Conservation (phyloP, 2,113 vertebrate genomes). For the Drymodes brunneopygia region DNA sequence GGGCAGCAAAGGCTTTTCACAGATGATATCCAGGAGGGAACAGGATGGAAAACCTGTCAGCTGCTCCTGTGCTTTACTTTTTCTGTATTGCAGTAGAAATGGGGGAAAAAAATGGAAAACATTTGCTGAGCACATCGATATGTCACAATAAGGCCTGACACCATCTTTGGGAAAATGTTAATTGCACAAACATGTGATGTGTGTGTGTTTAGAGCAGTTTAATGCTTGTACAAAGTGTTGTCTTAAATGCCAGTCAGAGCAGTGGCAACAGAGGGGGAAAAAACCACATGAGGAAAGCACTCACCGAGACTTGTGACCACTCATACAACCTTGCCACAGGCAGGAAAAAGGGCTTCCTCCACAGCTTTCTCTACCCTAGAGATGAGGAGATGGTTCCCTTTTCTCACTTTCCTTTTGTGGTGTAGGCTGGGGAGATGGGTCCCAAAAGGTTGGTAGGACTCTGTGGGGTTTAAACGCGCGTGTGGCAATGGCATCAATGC, state of each 20-base stretch:
- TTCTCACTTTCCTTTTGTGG: neutral
- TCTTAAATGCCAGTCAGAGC: neutral
- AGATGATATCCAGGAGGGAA: neutral
- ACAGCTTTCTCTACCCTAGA: neutral
- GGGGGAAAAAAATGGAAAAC: accelerated
- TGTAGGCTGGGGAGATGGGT: neutral
- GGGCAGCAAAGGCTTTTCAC: neutral
- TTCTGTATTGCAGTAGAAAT: neutral
- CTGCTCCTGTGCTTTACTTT: neutral
- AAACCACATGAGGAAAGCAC: neutral
- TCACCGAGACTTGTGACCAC: neutral
- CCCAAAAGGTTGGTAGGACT: neutral
- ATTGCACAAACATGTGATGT: neutral
- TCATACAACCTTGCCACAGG: neutral
- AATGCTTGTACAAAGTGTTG: neutral
- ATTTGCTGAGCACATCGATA: neutral
- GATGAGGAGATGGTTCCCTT: neutral
- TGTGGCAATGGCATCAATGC: accelerated
- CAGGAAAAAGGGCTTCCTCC: neutral
- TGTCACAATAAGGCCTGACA: neutral
- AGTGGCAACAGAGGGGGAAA: neutral
- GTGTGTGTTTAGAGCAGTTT: neutral
- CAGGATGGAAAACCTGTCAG: neutral
- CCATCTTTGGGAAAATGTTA: neutral
- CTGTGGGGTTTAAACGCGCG: neutral